Conservation (phyloP, 2,888 invertebrate species). For the Caenorhabditis macrosperma region DNA sequence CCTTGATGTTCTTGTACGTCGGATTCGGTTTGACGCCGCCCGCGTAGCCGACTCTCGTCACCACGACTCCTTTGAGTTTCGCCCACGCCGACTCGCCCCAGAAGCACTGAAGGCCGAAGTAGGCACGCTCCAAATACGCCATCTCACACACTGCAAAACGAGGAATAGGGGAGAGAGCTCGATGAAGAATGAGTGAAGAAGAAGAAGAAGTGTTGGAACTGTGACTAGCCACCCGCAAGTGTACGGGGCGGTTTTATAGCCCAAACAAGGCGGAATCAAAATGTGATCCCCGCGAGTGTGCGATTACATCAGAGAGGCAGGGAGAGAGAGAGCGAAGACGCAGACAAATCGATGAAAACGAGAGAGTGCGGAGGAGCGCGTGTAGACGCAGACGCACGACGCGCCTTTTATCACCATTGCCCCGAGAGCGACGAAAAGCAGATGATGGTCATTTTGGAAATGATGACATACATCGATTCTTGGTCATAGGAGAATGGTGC, state of each 20-base stretch:
- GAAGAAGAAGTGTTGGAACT: not conserved
- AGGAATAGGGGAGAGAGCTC: not conserved
- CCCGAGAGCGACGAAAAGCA: slow-evolving; percentile 26
- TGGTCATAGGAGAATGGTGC: slow-evolving; percentile 1
- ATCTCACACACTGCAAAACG: slow-evolving; percentile 17
- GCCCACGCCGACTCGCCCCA: slow-evolving; percentile 79
- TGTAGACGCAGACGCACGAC: slow-evolving; percentile 6
- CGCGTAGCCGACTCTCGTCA: slow-evolving; percentile 94
- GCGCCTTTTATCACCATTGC: slow-evolving; percentile 13
- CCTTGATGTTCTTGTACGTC: slow-evolving; percentile 85
- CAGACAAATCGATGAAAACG: slow-evolving; percentile 40
- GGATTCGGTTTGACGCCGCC: slow-evolving; percentile 90
- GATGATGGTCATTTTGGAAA: slow-evolving; percentile 35
- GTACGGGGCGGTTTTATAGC: slow-evolving; percentile 16
- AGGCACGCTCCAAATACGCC: slow-evolving; percentile 66
- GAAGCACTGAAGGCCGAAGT: slow-evolving; percentile 79
- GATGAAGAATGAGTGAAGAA: not conserved
- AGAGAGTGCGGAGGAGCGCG: not conserved
- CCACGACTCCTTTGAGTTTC: slow-evolving; percentile 84
- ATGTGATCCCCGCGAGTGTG: slow-evolving; percentile 40
- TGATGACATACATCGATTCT: slow-evolving; percentile 43
- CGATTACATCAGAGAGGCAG: slow-evolving; percentile 53
- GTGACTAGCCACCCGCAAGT: not conserved
- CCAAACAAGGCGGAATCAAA: slow-evolving; percentile 12
- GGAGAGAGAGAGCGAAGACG: slow-evolving; percentile 41